Base-by-base conservation (phyloP, 2,113 vertebrate species). In the Pogona vitticeps region DNA sequence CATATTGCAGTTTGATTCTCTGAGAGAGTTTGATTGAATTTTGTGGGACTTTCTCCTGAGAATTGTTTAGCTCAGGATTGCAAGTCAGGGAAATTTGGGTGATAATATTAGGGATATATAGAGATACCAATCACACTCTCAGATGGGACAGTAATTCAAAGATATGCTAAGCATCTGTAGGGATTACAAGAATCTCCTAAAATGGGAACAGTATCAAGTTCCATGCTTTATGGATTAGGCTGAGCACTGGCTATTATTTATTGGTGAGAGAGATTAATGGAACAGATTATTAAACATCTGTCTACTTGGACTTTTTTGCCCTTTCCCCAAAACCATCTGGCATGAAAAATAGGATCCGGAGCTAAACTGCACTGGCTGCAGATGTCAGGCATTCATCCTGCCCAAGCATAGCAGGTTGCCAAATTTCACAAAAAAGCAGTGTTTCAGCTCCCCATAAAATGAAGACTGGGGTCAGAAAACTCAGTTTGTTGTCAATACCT, bases 191-290 rank as follows among this genome's bases (percentile, higher is more conserved):
- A 59, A 38, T 31, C 17, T 26, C 26, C 82, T 63, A 65, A 40
- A 76, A 46, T 84, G 72, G 59, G 58, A 76, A 76, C 72, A 65
- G 58, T n/a, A 84, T 63, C 82, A 63, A 83, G 58, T 56, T 36
- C 42, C 20, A 42, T 76, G 58, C 59, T 65, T 42, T 46, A 12
- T 76, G 72, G 38, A 84, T 84, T 84, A 84, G 28, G 17, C 71
- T 76, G 63, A 84, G 70, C 71, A 84, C 63, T 76, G 71, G 71
- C 71, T 75, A 73, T 59, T 73, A 84, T 75, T 42, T 84, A 63
- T 61, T 63, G 28, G 71, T 84, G 36, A 75, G 33, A 36, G 63
- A 18, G 36, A 76, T 76, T 40, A 84, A 75, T 63, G 13, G 9
- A 40, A 38, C 33, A 42, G 82, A 63, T 84, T 61, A 63, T 28